Percentiles rank a stretch among this genome's conserved stretches.
phyloP scores from a whole-genome alignment of 2,113 vertebrate species.

The Microcebus jonahi region DNA sequence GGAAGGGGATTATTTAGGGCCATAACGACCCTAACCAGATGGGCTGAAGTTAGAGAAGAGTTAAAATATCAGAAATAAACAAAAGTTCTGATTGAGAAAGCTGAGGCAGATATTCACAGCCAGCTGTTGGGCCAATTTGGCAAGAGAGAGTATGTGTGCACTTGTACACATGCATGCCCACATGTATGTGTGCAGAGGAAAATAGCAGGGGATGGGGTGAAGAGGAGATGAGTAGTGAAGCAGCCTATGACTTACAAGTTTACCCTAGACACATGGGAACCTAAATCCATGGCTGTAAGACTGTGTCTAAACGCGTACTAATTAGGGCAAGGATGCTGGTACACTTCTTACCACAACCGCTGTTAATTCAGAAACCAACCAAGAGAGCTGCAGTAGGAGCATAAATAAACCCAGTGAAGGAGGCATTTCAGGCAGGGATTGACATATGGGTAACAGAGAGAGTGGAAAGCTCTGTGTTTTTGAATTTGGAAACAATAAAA shows the following conservation, averaged over 20 bases:
- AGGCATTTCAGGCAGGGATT: neutral
- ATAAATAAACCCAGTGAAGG: neutral
- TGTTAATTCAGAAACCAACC: neutral
- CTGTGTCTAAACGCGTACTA: neutral
- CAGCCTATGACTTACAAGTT: neutral
- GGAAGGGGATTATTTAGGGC: neutral
- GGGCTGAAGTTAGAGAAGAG: neutral
- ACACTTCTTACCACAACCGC: neutral
- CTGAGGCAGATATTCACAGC: neutral
- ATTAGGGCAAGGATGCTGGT: neutral
- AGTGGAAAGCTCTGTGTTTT: neutral
- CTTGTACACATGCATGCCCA: fast-evolving
- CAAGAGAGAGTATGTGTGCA: neutral
- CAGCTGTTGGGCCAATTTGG: neutral
- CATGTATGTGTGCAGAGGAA: neutral
- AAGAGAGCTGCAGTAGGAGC: neutral
- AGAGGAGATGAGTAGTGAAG: neutral
- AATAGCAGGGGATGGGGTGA: no score
- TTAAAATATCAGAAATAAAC: neutral
- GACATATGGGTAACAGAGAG: conserved; percentile 42
- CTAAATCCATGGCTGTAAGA: neutral
- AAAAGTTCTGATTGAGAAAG: neutral
- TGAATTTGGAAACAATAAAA: conserved; percentile 56
- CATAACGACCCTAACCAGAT: neutral
- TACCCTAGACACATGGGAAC: neutral